Conservation (phyloP, 2,113 vertebrate genomes). For the Piprites chloris region DNA sequence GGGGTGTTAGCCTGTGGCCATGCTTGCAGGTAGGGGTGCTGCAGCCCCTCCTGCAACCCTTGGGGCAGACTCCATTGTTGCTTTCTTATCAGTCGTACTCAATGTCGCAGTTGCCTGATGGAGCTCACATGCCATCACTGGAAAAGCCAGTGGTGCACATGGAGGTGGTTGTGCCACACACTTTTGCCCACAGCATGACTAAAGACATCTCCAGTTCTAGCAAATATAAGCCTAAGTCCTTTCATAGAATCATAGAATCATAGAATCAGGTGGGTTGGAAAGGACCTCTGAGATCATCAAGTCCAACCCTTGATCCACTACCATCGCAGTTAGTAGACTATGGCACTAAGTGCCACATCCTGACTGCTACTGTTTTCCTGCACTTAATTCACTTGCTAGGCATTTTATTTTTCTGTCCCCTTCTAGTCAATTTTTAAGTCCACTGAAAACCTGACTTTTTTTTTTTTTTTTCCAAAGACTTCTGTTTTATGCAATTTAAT, state of each 20-base stretch:
- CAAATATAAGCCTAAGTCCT: background rate
- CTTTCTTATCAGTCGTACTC: background rate
- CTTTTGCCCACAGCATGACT: fast-evolving
- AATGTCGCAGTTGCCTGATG: fast-evolving
- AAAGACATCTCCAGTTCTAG: background rate
- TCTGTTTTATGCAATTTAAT: background rate
- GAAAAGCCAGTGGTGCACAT: fast-evolving
- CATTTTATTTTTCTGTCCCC: background rate
- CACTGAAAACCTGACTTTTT: background rate
- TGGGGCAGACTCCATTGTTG: background rate
- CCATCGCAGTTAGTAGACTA: too few relatives aligned
- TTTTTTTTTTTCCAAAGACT: background rate
- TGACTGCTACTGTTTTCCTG: background rate
- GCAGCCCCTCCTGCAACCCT: background rate
- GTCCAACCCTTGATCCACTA: too few relatives aligned
- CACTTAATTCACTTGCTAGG: background rate
- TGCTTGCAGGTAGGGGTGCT: background rate
- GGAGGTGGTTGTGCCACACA: background rate
- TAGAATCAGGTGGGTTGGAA: too few relatives aligned
- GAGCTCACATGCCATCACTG: background rate
- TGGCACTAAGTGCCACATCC: too few relatives aligned
- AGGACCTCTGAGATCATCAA: too few relatives aligned
- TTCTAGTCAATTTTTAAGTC: background rate
- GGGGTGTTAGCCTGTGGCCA: background rate
- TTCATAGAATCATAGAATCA: too few relatives aligned